Evolutionary conservation across 1,140 invertebrate species (phyloP).

Genomic region (Lucilia sericata): DNA sequence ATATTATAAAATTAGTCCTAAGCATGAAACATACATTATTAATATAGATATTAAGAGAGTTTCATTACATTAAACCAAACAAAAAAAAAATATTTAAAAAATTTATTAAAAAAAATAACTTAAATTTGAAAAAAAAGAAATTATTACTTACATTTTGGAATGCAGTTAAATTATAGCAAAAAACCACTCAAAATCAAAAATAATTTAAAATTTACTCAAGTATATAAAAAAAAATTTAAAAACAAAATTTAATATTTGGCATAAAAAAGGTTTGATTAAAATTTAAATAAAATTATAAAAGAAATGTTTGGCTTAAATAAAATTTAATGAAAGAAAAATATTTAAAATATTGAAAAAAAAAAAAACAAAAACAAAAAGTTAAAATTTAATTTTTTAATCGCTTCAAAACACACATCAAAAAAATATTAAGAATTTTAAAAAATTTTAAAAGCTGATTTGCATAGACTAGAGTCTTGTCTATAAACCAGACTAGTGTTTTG

Average conservation of each 20-base stretch:
- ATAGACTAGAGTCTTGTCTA: too few species aligned
- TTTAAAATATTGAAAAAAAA: not conserved
- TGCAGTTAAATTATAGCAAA: not conserved
- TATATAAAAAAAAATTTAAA: not conserved
- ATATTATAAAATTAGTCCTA: not conserved
- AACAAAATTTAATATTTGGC: not conserved
- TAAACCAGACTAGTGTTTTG: too few species aligned
- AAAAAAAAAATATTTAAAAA: not conserved
- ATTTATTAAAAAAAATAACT: not conserved
- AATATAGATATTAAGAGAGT: not conserved
- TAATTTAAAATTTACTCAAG: conserved; percentile 28
- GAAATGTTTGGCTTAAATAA: conserved; percentile 29
- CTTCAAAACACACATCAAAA: not conserved
- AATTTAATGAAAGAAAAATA: not conserved
- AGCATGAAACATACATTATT: not conserved
- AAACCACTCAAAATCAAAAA: conserved; percentile 38
- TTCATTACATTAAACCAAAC: not conserved
- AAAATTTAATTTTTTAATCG: not conserved
- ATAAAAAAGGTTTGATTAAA: not conserved
- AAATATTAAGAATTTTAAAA: not conserved
- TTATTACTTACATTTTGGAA: not conserved
- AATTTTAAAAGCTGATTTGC: not conserved
- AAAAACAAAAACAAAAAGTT: not conserved
- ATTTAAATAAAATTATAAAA: not conserved
- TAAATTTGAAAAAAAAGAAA: not conserved